These are phyloP conservation scores for Larimichthys polyactis DNA, from an alignment of 2,113 vertebrate species.

Conservation along the genomic window DNA sequence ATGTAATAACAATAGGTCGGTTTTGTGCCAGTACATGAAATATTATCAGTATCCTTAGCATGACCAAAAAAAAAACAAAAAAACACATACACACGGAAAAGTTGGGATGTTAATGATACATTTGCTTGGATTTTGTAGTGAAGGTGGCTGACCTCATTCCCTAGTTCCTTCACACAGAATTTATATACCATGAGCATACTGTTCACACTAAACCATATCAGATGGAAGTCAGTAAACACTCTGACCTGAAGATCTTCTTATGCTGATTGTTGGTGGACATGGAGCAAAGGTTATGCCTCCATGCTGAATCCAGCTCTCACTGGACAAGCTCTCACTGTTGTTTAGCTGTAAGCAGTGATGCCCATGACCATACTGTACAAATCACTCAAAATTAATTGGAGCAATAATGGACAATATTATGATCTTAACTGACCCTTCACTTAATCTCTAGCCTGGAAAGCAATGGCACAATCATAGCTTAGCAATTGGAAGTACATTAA, in stretches of 20 bases:
- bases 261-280: background rate
- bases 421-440: background rate
- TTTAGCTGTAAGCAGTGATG: background rate
- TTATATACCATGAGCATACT: background rate
- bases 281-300: background rate
- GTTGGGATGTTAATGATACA: background rate
- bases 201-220: background rate
- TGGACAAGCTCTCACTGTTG: background rate
- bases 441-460: background rate
- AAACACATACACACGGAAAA: background rate
- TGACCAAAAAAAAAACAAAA: background rate
- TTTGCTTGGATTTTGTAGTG: conserved; percentile 6
- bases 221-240: background rate
- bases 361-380: background rate
- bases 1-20: conserved; percentile 24
- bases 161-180: conserved; percentile 1
- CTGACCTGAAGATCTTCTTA: background rate
- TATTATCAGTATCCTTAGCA: background rate
- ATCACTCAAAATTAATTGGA: background rate
- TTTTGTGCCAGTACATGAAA: conserved; percentile 13
- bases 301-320: background rate
- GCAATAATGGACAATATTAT: background rate
- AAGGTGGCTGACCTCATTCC: conserved; percentile 24
- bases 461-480: background rate
- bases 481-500: background rate